phyloP scores from a whole-genome alignment of 92 coral and sea anemone genomes.

The Zoanthus sociatus region DNA sequence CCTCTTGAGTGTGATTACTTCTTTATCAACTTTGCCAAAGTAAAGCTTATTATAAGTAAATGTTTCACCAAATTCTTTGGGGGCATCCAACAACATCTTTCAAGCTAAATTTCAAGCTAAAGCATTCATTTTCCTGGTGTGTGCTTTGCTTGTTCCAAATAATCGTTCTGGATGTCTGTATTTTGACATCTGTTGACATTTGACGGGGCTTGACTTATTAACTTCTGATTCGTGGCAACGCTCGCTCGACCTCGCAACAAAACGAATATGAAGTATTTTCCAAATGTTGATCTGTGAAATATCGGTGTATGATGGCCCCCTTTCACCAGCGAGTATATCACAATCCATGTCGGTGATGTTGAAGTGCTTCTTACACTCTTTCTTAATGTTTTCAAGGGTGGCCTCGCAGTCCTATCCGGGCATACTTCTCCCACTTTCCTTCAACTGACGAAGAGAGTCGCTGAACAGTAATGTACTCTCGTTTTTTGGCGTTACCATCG shows the following conservation, averaged over 20 bases:
- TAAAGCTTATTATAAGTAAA: slow-evolving; percentile 47
- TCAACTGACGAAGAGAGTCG: slow-evolving; percentile 53
- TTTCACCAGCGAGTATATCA: slow-evolving; percentile 65
- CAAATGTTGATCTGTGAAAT: slow-evolving; percentile 35
- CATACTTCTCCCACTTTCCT: slow-evolving; percentile 54
- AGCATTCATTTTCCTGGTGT: slow-evolving; percentile 53
- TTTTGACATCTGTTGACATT: slow-evolving; percentile 20
- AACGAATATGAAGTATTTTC: slow-evolving; percentile 50
- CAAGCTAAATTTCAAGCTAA: slow-evolving; percentile 60
- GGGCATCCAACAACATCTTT: slow-evolving; percentile 46
- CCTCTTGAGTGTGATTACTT: slow-evolving; percentile 33
- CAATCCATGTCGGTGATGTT: slow-evolving; percentile 58
- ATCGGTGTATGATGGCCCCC: slow-evolving; percentile 66
- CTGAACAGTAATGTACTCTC: slow-evolving; percentile 52
- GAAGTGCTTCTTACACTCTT: slow-evolving; percentile 49
- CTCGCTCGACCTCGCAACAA: slow-evolving; percentile 25
- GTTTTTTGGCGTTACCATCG: neutral
- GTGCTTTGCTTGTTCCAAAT: slow-evolving; percentile 30
- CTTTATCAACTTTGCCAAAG: slow-evolving; percentile 43
- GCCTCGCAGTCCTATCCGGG: slow-evolving; percentile 31
- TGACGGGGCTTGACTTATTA: slow-evolving; percentile 44
- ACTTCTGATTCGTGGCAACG: neutral
- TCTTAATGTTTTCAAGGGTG: slow-evolving; percentile 21
- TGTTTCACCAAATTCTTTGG: slow-evolving; percentile 43
- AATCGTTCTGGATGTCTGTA: slow-evolving; percentile 10